These are phyloP conservation scores for Coregonus sp. DNA, from an alignment of 2,797 vertebrate genomes.

Conservation along the genomic window DNA sequence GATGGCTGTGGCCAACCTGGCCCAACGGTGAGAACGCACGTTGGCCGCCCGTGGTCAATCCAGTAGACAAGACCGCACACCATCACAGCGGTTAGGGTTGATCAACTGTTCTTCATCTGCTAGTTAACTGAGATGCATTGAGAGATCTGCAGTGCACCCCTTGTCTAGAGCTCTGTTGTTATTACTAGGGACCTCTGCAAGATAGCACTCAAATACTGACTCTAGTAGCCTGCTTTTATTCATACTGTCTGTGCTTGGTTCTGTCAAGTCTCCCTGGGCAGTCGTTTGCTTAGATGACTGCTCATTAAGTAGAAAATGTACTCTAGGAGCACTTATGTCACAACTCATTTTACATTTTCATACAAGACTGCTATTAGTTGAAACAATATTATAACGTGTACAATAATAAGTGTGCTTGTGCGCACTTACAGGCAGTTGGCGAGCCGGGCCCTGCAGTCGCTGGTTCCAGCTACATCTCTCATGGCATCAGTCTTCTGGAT, in stretches of 20 bases:
- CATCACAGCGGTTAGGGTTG: background rate
- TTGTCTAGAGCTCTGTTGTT: background rate
- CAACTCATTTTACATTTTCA: background rate
- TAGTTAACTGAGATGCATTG: background rate
- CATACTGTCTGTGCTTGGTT: background rate
- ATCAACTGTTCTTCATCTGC: background rate
- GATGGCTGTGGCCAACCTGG: slow-evolving; percentile 76
- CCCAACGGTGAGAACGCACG: slow-evolving; percentile 77
- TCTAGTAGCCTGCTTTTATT: background rate
- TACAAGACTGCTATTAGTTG: background rate
- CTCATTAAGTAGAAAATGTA: background rate
- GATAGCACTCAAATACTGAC: background rate
- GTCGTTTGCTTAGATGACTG: background rate
- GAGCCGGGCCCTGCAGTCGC: slow-evolving; percentile 68
- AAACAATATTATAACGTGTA: too few relatives aligned
- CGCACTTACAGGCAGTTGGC: slow-evolving; percentile 76
- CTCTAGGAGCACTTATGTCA: background rate
- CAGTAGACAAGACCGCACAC: background rate
- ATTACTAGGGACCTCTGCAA: background rate
- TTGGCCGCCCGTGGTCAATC: background rate
- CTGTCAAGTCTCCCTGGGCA: background rate
- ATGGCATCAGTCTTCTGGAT: slow-evolving; percentile 92
- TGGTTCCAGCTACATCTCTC: slow-evolving; percentile 80
- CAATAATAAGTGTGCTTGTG: slow-evolving; percentile 13
- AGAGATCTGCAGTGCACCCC: background rate